Conservation (phyloP, 2,888 invertebrate genomes). For the Syrphus vitripennis region DNA sequence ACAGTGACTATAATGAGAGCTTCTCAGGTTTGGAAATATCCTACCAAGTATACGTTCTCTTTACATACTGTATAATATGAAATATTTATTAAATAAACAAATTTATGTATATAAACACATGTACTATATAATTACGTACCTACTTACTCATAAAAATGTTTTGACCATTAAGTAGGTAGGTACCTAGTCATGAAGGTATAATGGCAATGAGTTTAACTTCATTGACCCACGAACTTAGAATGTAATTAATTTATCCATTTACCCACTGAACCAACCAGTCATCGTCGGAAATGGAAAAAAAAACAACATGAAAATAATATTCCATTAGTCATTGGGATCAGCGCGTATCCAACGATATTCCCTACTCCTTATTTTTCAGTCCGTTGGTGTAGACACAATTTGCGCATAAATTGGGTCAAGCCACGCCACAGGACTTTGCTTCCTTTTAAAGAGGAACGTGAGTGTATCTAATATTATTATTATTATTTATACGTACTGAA, state of each 20-base stretch:
- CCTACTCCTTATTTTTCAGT: not conserved
- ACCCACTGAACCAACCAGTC: not conserved
- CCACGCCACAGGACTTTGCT: conserved; percentile 13
- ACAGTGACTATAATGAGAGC: no score
- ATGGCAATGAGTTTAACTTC: not conserved
- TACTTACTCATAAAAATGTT: not conserved
- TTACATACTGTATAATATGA: no score
- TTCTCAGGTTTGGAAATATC: no score
- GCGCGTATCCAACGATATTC: not conserved
- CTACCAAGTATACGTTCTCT: no score
- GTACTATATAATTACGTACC: not conserved
- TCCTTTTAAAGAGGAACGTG: not conserved
- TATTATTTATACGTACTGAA: not conserved
- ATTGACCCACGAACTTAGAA: not conserved
- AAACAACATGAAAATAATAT: not conserved
- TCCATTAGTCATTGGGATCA: not conserved
- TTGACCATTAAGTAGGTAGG: not conserved
- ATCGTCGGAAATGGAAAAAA: not conserved
- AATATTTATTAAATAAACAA: no score
- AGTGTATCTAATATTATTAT: not conserved
- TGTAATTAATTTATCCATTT: not conserved
- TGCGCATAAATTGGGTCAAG: conserved; percentile 42
- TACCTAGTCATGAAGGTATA: not conserved
- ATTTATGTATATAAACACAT: no score
- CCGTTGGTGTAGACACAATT: conserved; percentile 20